Evolutionary conservation across 1,140 invertebrate genomes (phyloP).

Genomic region (Amphibalanus amphitrite): DNA sequence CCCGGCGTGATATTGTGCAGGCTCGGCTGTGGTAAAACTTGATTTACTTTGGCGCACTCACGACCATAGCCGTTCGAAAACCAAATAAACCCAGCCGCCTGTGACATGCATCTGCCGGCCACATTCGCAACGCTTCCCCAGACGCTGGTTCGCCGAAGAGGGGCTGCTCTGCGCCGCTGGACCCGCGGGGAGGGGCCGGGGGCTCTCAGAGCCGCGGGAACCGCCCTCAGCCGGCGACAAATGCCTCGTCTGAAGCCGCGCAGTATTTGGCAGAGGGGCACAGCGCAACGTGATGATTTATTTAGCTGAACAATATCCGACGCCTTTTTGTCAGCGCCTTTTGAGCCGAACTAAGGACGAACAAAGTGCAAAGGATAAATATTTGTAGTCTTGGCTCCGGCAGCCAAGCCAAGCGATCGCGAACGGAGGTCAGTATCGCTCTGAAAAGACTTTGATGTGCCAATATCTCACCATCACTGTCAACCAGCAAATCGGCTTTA

Average conservation of each 20-base stretch:
- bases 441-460: conserved; percentile 1
- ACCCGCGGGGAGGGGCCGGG: too few species aligned
- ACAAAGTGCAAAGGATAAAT: not conserved
- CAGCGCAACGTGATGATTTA: not conserved
- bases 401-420: not conserved
- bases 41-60: not conserved
- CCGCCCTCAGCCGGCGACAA: not conserved
- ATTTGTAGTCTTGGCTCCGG: not conserved
- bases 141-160: not conserved
- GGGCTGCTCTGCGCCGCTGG: not conserved
- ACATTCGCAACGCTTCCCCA: not conserved
- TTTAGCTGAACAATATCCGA: not conserved
- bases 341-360: not conserved
- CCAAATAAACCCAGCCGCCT: not conserved
- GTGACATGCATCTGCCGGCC: not conserved
- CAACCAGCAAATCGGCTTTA: not conserved
- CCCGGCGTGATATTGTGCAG: not conserved
- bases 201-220: not conserved
- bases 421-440: not conserved
- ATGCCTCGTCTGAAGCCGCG: not conserved
- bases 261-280: not conserved
- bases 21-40: not conserved
- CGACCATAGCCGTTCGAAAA: not conserved
- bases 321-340: not conserved
- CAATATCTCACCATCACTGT: conserved; percentile 1